Evolutionary conservation across 2,888 invertebrate genomes (phyloP).

Genomic region (Parnassius mnemosyne): DNA sequence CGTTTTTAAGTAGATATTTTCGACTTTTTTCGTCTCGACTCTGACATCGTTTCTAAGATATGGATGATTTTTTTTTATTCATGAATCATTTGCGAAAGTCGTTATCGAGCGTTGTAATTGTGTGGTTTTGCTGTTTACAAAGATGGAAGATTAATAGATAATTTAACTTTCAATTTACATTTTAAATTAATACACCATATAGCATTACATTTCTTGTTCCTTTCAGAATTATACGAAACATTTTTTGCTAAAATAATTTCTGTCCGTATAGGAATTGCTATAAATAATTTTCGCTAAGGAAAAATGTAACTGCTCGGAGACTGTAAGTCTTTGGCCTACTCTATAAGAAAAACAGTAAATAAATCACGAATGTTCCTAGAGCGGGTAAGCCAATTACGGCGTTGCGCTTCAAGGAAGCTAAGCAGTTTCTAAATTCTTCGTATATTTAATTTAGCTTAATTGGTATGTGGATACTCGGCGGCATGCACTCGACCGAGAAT

Average conservation of each 20-base stretch:
- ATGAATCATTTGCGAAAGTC: no score
- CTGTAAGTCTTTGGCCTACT: slow-evolving; percentile 33
- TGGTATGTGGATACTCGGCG: slow-evolving; percentile 71
- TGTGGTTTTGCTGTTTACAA: not conserved
- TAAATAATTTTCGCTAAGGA: slow-evolving; percentile 39
- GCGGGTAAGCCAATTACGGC: slow-evolving; percentile 74
- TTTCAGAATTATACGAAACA: not conserved
- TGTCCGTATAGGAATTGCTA: slow-evolving; percentile 32
- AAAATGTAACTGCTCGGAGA: slow-evolving; percentile 44
- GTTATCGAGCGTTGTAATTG: not conserved
- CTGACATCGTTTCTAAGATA: slow-evolving; percentile 5
- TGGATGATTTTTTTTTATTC: not conserved
- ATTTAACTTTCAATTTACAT: slow-evolving; percentile 5
- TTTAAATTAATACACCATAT: not conserved
- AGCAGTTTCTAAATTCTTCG: slow-evolving; percentile 80
- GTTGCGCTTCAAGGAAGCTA: slow-evolving; percentile 79
- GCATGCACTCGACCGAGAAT: slow-evolving; percentile 75
- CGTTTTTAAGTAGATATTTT: slow-evolving; percentile 10
- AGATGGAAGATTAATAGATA: slow-evolving; percentile 1
- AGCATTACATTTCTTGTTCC: no score
- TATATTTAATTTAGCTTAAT: slow-evolving; percentile 79
- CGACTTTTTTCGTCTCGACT: not conserved
- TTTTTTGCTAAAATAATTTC: slow-evolving; percentile 8
- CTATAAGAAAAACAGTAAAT: slow-evolving; percentile 59
- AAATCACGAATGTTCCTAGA: slow-evolving; percentile 69